Evolutionary conservation across 2,797 vertebrate species (phyloP).

Genomic region (Serranus cabrilla): DNA sequence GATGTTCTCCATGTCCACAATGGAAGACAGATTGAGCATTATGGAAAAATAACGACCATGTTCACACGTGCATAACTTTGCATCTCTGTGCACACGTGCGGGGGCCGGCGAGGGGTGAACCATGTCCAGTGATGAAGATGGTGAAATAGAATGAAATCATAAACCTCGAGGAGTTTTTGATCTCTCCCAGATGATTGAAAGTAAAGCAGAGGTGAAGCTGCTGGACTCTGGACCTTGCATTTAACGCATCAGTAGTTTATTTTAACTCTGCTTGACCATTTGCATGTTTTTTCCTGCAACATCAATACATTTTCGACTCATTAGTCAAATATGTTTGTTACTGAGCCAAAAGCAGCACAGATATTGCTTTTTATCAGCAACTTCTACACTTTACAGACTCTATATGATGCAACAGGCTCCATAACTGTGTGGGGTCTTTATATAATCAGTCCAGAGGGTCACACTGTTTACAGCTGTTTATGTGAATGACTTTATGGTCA

Average conservation of each 20-base stretch:
- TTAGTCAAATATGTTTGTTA: not conserved
- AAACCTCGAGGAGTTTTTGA: conserved; percentile 23
- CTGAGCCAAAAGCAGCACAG: conserved; percentile 28
- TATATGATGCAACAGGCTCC: conserved; percentile 18
- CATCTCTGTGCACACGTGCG: conserved; percentile 35
- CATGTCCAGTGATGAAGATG: conserved; percentile 14
- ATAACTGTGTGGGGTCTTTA: conserved; percentile 28
- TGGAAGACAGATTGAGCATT: conserved; percentile 16
- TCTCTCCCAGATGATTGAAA: conserved; percentile 38
- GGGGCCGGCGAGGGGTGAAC: not conserved
- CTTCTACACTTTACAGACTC: not conserved
- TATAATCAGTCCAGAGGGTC: conserved; percentile 21
- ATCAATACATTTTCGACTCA: conserved; percentile 9
- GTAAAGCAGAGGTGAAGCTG: conserved; percentile 10
- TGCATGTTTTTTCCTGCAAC: not conserved
- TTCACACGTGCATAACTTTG: conserved; percentile 32
- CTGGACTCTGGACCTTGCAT: conserved; percentile 3
- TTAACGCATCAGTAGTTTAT: not conserved
- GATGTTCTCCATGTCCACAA: conserved; percentile 44
- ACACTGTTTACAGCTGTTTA: conserved; percentile 30
- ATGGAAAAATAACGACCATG: conserved; percentile 33
- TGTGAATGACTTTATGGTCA: not conserved
- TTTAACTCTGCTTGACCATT: not conserved
- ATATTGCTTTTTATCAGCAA: conserved; percentile 9
- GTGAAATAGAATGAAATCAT: conserved; percentile 34